Percentiles rank a stretch among this genome's conserved stretches.
Evolutionary conservation across 2,888 invertebrate genomes (phyloP).

Genomic region (Polyommatus icarus): DNA sequence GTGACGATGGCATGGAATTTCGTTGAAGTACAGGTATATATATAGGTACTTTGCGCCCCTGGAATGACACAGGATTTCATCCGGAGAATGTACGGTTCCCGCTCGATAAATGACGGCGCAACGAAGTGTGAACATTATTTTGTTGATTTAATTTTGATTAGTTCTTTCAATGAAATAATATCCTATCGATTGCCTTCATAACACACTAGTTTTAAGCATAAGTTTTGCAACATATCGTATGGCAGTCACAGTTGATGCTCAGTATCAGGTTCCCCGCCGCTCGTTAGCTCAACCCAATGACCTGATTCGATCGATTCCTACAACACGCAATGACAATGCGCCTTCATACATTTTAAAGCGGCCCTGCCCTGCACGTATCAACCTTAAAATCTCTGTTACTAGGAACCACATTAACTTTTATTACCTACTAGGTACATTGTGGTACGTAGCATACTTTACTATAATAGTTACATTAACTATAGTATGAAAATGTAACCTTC

Average conservation of each 20-base stretch:
- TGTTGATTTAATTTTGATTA: not conserved
- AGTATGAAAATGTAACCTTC: too few relatives aligned
- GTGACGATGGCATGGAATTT: too few relatives aligned
- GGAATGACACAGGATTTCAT: too few relatives aligned
- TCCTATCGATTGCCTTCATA: not conserved
- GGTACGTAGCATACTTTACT: too few relatives aligned
- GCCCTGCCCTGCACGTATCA: not conserved
- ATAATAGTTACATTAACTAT: too few relatives aligned
- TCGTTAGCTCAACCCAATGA: slow-evolving; percentile 53
- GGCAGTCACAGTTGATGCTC: slow-evolving; percentile 26
- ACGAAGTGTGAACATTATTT: too few relatives aligned
- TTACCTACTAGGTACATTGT: not conserved
- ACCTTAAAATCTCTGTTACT: not conserved
- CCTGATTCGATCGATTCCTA: slow-evolving; percentile 62
- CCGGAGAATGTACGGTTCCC: too few relatives aligned
- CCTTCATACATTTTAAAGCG: slow-evolving; percentile 20
- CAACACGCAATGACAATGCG: slow-evolving; percentile 35
- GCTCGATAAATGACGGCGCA: too few relatives aligned
- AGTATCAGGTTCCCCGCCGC: slow-evolving; percentile 40
- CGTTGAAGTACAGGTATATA: too few relatives aligned
- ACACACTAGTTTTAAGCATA: not conserved
- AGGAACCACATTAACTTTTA: not conserved
- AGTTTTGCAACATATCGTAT: slow-evolving; percentile 19
- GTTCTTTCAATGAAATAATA: not conserved
- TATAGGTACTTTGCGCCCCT: too few relatives aligned